Percentiles rank a stretch among this genome's conserved stretches.
Conservation (phyloP, 2,113 vertebrate genomes). For the Ameiurus melas region DNA sequence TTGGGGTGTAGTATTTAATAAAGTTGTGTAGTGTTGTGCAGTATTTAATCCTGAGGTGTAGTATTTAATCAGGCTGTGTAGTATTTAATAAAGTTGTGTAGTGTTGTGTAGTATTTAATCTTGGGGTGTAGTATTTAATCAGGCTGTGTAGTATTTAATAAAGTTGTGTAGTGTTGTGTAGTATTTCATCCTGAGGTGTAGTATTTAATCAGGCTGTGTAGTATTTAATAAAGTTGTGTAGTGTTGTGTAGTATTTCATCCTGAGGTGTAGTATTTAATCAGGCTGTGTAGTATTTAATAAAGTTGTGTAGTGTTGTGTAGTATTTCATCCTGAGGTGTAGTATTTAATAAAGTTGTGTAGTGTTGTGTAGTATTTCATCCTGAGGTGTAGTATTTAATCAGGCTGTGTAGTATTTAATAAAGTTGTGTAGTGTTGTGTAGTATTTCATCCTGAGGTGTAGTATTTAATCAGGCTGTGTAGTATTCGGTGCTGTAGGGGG, state of each 20-base stretch:
- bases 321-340: background rate
- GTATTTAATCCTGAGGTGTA: no score
- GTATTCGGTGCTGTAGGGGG: conserved; percentile 6
- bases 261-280: background rate
- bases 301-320: background rate
- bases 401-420: background rate
- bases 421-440: background rate
- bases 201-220: background rate
- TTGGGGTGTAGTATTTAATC: background rate
- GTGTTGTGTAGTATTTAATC: background rate
- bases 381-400: background rate
- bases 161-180: background rate
- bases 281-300: background rate
- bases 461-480: conserved; percentile 1
- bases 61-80: background rate
- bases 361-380: background rate
- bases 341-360: background rate
- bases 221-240: background rate
- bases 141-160: background rate
- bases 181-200: background rate
- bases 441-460: background rate
- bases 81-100: background rate
- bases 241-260: background rate
- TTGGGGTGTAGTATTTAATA: no score
- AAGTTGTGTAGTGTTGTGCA: no score